A percentile compares a stretch with the other conserved stretches of the same genome.
phyloP scores from a whole-genome alignment of 2,797 vertebrate species.

The Erethizon dorsatum region DNA sequence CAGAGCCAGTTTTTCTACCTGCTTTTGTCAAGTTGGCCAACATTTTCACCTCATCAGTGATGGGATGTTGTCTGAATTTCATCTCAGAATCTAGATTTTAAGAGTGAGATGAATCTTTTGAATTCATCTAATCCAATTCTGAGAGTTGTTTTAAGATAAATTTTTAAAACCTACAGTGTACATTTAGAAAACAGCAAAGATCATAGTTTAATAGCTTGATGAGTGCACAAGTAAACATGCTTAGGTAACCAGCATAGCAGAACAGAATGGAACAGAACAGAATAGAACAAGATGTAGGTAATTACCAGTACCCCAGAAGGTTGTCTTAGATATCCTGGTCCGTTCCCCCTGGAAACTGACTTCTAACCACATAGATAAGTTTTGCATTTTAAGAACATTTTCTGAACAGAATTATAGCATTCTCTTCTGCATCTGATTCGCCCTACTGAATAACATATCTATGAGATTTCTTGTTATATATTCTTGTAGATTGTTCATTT shows the following conservation, averaged over 20 bases:
- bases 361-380: neutral
- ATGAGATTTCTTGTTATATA: neutral
- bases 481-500: neutral
- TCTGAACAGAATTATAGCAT: neutral
- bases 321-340: too few species aligned
- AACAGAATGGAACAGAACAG: neutral
- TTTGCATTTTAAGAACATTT: neutral
- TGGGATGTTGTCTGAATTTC: neutral
- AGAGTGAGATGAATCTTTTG: neutral
- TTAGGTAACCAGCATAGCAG: neutral
- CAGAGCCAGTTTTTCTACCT: neutral
- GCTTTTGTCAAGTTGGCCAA: neutral
- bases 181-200: neutral
- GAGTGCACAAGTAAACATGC: neutral
- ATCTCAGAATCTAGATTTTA: neutral
- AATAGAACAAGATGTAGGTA: neutral
- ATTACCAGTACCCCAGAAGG: neutral
- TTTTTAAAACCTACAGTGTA: neutral
- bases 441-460: neutral
- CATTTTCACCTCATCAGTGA: neutral
- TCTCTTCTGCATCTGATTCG: neutral
- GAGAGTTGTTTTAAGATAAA: neutral
- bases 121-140: neutral
- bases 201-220: neutral
- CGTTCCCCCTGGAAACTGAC: rapidly evolving